A percentile compares a stretch with the other conserved stretches of the same genome.
phyloP scores from a whole-genome alignment of 2,113 vertebrate genomes.

The Cricetomys ansorgei region DNA sequence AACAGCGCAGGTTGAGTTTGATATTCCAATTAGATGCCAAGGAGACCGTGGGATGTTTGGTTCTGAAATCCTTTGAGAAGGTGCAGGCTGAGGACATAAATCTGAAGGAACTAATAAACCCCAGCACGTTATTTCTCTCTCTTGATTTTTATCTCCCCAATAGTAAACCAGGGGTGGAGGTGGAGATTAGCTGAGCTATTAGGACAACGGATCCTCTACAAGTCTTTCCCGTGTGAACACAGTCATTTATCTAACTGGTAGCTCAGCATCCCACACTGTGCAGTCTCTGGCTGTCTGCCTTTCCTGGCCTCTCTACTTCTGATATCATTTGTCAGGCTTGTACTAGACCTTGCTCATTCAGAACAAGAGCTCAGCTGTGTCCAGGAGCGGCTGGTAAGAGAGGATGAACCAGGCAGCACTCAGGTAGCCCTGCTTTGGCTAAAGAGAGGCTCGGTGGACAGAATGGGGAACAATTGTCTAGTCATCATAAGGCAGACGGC shows the following conservation, averaged over 20 bases:
- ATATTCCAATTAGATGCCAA: not conserved
- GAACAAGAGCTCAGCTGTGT: not conserved
- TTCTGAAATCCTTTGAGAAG: not conserved
- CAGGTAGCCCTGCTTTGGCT: not conserved
- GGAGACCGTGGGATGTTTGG: not conserved
- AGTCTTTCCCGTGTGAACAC: not conserved
- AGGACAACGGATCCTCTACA: not conserved
- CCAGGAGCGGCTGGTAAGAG: not conserved
- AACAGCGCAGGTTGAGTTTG: not conserved
- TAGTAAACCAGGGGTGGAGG: not conserved
- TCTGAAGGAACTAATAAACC: constrained; percentile 27
- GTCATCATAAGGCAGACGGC: not conserved
- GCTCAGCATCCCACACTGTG: accelerated
- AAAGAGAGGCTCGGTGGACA: not conserved
- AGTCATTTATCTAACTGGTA: not conserved
- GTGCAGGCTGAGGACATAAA: not conserved
- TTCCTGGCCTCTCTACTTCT: not conserved
- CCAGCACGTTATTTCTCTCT: not conserved
- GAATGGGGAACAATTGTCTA: not conserved
- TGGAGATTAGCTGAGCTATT: not conserved
- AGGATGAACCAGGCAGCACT: not conserved
- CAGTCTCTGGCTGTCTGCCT: not conserved
- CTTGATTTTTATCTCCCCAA: constrained; percentile 44
- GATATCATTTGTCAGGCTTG: not conserved
- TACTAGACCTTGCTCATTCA: not conserved